A percentile compares a stretch with the other conserved stretches of the same genome.
Evolutionary conservation across 2,888 invertebrate species (phyloP).

Genomic region (Pandemis cinnamomeana): DNA sequence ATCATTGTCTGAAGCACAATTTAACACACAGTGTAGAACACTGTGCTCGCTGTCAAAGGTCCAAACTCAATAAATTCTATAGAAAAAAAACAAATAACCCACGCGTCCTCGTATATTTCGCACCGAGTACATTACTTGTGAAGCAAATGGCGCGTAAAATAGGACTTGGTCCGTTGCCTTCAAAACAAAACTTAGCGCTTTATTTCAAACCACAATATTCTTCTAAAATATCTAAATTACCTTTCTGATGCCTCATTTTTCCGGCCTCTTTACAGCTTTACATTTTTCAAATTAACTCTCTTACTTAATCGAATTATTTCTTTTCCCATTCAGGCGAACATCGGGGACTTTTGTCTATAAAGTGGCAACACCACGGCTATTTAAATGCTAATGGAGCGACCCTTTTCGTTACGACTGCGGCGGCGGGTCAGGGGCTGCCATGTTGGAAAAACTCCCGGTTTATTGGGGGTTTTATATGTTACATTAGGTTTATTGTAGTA

Average conservation of each 20-base stretch:
- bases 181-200: conserved; percentile 21
- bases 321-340: conserved; percentile 28
- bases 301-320: conserved; percentile 37
- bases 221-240: conserved; percentile 12
- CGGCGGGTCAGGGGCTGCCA: conserved; percentile 31
- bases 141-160: conserved; percentile 36
- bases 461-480: conserved; percentile 40
- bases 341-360: conserved; percentile 39
- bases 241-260: conserved; percentile 24
- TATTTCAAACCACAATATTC: conserved; percentile 6
- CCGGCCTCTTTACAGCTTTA: conserved; percentile 4
- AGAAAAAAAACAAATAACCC: conserved; percentile 14
- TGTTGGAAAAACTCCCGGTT: conserved; percentile 35
- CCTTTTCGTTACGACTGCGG: conserved; percentile 47
- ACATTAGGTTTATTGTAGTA: conserved; percentile 39
- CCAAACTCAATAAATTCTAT: conserved; percentile 9
- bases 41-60: not conserved
- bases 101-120: conserved; percentile 11
- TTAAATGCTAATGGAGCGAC: conserved; percentile 65
- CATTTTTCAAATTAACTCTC: conserved; percentile 35
- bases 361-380: conserved; percentile 52
- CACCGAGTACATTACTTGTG: conserved; percentile 24
- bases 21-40: too few species aligned
- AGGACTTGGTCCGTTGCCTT: conserved; percentile 9
- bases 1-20: too few species aligned